Conservation (phyloP, 2,797 vertebrate species). For the Oreortyx pictus region DNA sequence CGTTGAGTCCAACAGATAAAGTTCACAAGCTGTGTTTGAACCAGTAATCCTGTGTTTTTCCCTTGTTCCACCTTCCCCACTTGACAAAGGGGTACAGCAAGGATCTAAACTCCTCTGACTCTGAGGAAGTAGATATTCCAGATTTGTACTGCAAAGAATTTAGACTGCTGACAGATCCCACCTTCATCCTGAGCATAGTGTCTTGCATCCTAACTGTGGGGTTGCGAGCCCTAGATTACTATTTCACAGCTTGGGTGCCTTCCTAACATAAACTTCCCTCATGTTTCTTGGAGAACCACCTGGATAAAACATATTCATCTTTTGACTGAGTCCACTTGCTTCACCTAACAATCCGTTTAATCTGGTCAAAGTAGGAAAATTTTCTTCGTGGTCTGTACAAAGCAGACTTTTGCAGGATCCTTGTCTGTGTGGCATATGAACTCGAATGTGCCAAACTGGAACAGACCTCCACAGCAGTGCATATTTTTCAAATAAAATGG, state of each 20-base stretch:
- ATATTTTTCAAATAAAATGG: background rate
- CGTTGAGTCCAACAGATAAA: background rate
- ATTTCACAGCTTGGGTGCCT: background rate
- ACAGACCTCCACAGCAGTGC: background rate
- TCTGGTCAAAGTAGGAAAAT: background rate
- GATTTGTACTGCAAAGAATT: background rate
- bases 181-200: background rate
- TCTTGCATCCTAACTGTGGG: background rate
- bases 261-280: background rate
- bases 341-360: background rate
- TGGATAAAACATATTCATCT: background rate
- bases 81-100: background rate
- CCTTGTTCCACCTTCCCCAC: rapidly evolving
- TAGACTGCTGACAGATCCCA: background rate
- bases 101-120: background rate
- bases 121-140: background rate
- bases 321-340: background rate
- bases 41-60: background rate
- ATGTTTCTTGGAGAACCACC: background rate
- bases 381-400: background rate
- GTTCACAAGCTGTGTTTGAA: constrained; percentile 5
- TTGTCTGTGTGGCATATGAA: background rate
- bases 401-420: background rate
- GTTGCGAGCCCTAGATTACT: background rate
- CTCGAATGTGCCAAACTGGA: background rate